These are phyloP conservation scores for Leptodactylus fallax DNA, from an alignment of 2,797 vertebrate genomes.

Conservation along the genomic window DNA sequence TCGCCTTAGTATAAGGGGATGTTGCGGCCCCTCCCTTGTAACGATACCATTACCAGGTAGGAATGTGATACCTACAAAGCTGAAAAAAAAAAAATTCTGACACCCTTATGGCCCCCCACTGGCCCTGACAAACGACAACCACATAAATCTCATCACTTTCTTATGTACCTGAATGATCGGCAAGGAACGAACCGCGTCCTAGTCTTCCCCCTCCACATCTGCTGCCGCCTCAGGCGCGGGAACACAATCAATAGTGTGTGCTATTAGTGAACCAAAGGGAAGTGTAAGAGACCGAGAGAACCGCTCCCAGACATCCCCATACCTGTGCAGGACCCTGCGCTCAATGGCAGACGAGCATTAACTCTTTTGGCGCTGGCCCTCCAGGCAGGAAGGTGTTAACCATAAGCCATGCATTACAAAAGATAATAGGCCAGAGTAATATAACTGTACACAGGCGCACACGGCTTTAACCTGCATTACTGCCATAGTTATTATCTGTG, in stretches of 20 bases:
- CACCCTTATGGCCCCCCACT: background rate
- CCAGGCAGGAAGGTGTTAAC: no score
- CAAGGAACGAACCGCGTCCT: background rate
- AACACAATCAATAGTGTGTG: conserved; percentile 27
- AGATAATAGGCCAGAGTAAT: background rate
- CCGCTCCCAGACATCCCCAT: background rate
- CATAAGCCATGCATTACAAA: background rate
- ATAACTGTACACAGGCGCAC: no score
- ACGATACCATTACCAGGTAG: background rate
- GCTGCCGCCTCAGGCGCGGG: conserved; percentile 7
- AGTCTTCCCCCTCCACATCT: conserved; percentile 37
- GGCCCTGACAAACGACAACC: background rate
- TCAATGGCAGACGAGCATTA: background rate
- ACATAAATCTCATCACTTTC: background rate
- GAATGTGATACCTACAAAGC: background rate
- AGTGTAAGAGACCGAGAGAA: conserved; percentile 19
- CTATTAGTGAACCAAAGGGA: conserved; percentile 23
- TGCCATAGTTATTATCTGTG: no score
- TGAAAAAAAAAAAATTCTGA: background rate
- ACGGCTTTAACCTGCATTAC: no score
- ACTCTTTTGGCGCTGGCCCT: background rate
- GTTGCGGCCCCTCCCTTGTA: background rate
- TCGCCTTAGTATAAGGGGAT: background rate
- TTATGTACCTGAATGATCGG: conserved; percentile 17
- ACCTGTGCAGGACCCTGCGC: background rate